Percentiles rank a stretch among this genome's conserved stretches.
phyloP scores from a whole-genome alignment of 2,113 vertebrate genomes.

The Alethe diademata region DNA sequence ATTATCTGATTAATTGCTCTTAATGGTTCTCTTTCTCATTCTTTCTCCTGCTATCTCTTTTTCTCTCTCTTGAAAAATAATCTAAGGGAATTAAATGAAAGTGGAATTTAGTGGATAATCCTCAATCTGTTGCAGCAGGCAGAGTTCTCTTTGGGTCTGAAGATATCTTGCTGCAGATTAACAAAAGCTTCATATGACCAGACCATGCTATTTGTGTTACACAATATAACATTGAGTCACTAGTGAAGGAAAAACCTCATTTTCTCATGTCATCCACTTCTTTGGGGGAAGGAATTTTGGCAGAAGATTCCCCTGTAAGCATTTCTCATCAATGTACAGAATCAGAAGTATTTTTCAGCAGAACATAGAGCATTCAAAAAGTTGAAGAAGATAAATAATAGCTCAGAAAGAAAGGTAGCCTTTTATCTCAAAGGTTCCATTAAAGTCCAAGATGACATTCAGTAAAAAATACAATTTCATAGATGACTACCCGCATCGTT shows the following conservation, averaged over 20 bases:
- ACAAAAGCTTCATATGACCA: conserved; percentile 48
- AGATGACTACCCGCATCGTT: neutral
- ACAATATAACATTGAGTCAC: neutral
- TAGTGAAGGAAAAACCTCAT: neutral
- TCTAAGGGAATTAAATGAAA: conserved; percentile 27
- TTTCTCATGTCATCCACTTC: neutral
- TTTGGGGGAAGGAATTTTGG: neutral
- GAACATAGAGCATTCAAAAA: neutral
- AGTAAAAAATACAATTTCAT: conserved; percentile 2
- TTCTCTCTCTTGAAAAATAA: conserved; percentile 15
- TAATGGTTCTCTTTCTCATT: neutral
- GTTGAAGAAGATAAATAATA: neutral
- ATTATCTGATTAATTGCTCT: neutral
- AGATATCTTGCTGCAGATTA: conserved; percentile 48
- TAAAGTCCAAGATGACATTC: neutral
- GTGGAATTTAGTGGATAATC: conserved; percentile 50
- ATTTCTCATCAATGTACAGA: neutral
- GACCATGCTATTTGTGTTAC: conserved; percentile 28
- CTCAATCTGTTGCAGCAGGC: conserved; percentile 33
- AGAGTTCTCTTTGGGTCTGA: conserved; percentile 45
- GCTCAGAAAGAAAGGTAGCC: neutral
- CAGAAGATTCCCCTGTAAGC: neutral
- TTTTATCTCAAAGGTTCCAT: neutral
- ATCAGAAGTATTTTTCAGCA: neutral
- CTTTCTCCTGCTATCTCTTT: neutral